Evolutionary conservation across 2,888 invertebrate genomes (phyloP).

Genomic region (Poecilus cupreus): DNA sequence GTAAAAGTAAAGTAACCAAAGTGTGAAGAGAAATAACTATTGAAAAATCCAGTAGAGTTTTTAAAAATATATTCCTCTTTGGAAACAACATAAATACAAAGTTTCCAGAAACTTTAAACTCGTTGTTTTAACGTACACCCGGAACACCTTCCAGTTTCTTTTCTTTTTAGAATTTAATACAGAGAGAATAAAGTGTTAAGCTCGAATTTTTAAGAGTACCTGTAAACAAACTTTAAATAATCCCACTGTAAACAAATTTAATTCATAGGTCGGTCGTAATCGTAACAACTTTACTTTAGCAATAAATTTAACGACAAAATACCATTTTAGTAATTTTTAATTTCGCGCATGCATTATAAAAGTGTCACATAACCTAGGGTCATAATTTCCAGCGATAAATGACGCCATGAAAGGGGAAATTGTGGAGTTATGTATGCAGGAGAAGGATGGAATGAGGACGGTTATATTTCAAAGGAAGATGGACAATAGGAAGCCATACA

Average conservation of each 20-base stretch:
- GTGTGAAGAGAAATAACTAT: constrained; percentile 19
- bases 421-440: not conserved
- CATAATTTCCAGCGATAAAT: constrained; percentile 51
- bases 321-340: constrained; percentile 52
- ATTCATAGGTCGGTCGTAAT: not conserved
- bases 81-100: constrained; percentile 39
- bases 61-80: constrained; percentile 41
- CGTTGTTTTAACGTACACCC: not conserved
- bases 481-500: not conserved
- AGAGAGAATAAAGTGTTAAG: constrained; percentile 22
- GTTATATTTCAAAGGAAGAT: constrained; percentile 23
- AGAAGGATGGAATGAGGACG: not conserved
- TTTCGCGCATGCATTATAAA: constrained; percentile 52
- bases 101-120: constrained; percentile 20
- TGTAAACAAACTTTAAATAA: constrained; percentile 34
- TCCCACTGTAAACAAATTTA: constrained; percentile 11
- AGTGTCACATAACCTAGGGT: constrained; percentile 46
- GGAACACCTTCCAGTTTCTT: constrained; percentile 9
- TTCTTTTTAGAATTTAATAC: constrained; percentile 25
- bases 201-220: not conserved
- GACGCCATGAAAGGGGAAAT: constrained; percentile 4
- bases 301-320: constrained; percentile 15
- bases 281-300: not conserved
- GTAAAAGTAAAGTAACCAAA: constrained; percentile 14
- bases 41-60: constrained; percentile 27